These are phyloP conservation scores for Sebastes variabilis DNA, from an alignment of 2,797 vertebrate species.

Conservation along the genomic window DNA sequence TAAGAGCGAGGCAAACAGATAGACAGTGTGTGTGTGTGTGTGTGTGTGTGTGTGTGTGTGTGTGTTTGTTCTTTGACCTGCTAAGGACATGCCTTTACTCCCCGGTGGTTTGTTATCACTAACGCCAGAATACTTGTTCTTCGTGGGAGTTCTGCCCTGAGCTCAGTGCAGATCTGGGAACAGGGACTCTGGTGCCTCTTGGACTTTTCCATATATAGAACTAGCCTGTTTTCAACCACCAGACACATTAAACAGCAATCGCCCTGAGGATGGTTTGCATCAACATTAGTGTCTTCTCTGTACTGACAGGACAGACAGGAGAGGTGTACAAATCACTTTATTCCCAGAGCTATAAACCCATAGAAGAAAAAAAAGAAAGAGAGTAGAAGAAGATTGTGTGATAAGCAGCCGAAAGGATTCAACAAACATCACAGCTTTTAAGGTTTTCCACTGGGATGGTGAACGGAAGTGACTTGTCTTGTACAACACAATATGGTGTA, in stretches of 20 bases:
- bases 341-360: neutral
- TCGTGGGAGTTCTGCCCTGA: conserved; percentile 17
- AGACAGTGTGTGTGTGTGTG: neutral
- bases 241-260: conserved; percentile 27
- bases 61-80: neutral
- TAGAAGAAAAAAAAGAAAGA: neutral
- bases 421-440: neutral
- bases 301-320: neutral
- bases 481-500: neutral
- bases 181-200: conserved; percentile 18
- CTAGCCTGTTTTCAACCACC: conserved; percentile 14
- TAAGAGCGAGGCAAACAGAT: neutral
- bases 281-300: conserved; percentile 17
- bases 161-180: conserved; percentile 30
- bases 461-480: neutral
- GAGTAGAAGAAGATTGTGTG: neutral
- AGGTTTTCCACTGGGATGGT: neutral
- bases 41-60: neutral
- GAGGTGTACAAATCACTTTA: neutral
- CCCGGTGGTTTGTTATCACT: conserved; percentile 33
- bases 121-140: neutral
- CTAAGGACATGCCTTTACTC: conserved; percentile 1
- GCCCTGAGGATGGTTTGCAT: conserved; percentile 13
- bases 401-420: neutral
- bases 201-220: conserved; percentile 59